phyloP scores from a whole-genome alignment of 2,888 invertebrate species.

The Oasisia sp. region DNA sequence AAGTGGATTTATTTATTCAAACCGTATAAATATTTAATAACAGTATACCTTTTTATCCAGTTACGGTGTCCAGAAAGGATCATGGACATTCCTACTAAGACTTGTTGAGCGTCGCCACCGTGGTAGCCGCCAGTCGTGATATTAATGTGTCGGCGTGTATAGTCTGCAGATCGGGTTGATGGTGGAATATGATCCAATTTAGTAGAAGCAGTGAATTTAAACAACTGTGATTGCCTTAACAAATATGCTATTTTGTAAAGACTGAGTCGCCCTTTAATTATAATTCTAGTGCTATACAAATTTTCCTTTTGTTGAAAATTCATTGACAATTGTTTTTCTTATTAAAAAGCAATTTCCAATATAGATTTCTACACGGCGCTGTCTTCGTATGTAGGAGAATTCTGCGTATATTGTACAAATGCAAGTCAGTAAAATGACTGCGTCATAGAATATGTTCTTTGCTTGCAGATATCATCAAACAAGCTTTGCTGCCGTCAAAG shows the following conservation, averaged over 20 bases:
- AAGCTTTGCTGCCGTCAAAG: neutral
- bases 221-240: neutral
- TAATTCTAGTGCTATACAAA: neutral
- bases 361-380: no score
- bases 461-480: neutral
- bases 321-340: neutral
- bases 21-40: no score
- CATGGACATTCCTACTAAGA: no score
- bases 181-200: neutral
- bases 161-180: neutral
- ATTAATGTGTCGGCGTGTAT: neutral
- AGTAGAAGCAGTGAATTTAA: neutral
- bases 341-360: neutral
- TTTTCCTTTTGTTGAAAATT: neutral
- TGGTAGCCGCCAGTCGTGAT: no score
- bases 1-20: no score
- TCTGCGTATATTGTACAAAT: neutral
- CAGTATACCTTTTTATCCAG: no score
- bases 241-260: neutral
- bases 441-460: neutral
- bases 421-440: neutral
- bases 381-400: neutral
- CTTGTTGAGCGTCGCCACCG: no score
- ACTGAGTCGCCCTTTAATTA: neutral
- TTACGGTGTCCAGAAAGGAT: no score